Percentiles rank a stretch among this genome's conserved stretches.
phyloP scores from a whole-genome alignment of 2,113 vertebrate species.

The Cochlearius cochlearius region DNA sequence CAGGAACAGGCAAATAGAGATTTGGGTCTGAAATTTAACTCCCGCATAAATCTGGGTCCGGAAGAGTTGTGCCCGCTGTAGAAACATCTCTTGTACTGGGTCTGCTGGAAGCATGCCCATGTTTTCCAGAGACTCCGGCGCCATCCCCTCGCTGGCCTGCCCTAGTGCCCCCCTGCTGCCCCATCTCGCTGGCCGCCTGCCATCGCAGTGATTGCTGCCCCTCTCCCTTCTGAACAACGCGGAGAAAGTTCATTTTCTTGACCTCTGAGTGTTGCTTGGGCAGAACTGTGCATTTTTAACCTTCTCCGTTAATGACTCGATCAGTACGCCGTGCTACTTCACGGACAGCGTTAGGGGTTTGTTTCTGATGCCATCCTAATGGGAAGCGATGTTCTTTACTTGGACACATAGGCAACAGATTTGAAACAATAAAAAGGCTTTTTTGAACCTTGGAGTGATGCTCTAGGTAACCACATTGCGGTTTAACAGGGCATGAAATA shows the following conservation, averaged over 20 bases:
- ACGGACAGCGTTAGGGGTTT: accelerated
- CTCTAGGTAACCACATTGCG: slow-evolving; percentile 84
- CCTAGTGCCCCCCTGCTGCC: background rate
- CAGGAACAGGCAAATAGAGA: background rate
- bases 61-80: background rate
- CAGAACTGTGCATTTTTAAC: background rate
- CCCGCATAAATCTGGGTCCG: background rate
- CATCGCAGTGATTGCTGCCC: background rate
- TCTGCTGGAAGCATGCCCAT: background rate
- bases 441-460: slow-evolving; percentile 66
- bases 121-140: background rate
- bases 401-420: slow-evolving; percentile 41
- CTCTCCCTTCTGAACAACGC: background rate
- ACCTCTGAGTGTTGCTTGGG: background rate
- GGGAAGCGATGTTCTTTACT: slow-evolving; percentile 33
- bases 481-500: slow-evolving; percentile 96
- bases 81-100: background rate
- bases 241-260: background rate
- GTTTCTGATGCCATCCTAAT: background rate
- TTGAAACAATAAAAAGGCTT: slow-evolving; percentile 33
- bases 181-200: accelerated
- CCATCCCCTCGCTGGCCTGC: background rate
- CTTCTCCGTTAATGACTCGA: background rate
- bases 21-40: background rate
- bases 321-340: background rate